Evolutionary conservation across 2,113 vertebrate species (phyloP), one percentile per base, ranked within the genome.

Genomic region (Puffinus mauretanicus): DNA sequence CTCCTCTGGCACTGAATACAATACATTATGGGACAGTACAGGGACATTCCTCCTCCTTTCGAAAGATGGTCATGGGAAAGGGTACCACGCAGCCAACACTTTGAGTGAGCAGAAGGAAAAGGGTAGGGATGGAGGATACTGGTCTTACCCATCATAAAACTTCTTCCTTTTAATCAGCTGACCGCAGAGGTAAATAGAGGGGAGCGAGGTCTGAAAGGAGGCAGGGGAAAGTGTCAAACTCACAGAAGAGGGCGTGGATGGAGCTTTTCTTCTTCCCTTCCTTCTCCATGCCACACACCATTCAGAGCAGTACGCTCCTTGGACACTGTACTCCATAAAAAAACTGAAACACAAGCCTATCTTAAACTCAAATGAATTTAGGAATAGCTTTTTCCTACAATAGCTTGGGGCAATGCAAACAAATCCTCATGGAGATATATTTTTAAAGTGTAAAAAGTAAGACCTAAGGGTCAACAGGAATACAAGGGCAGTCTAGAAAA

Each of bases 71-170:
- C 24, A 40, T 13, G 15, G 16, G 19, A 61, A 57, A 57, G 15
- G 17, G 16, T 29, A 72, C 85, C 2, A 3, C 0, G 0, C 11
- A 72, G 62, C 16, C 18, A 71, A 34, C 36, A 30, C 21, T 55
- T 83, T 24, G 36, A 75, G 26, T 22, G 32, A 70, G 34, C 15
- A 83, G 64, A 77, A 78, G 15, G 40, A 57, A 80, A 66, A 77
- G 19, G 4, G 14, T 40, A 65, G 15, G 29, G 25, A 64, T 52
- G 66, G 36, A 86, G 12, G 46, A 77, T 51, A 61, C n/a, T 52
- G 29, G 24, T 72, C 13, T 55, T n/a, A 55, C 7, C 7, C 24
- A 61, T 14, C 16, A 32, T 11, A 52, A 89, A 88, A 84, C 9
- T 18, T 81, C 60, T 57, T 69, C 47, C 44, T 80, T 58, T 62